These are phyloP conservation scores for Augochlora pura DNA, from an alignment of 1,140 invertebrate species.

Conservation along the genomic window DNA sequence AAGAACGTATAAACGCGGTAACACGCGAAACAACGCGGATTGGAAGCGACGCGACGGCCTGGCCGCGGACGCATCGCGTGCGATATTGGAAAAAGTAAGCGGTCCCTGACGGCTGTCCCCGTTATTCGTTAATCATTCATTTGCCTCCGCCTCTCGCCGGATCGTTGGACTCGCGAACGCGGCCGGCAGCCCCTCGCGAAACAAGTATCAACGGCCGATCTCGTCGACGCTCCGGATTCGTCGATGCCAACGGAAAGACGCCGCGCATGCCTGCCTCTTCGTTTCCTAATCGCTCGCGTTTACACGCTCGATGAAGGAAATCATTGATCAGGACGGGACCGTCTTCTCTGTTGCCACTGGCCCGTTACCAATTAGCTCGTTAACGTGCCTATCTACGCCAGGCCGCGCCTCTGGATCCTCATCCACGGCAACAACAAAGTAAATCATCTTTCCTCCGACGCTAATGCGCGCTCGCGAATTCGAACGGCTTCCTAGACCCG, in stretches of 20 bases:
- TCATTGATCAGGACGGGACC: constrained; percentile 36
- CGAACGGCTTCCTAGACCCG: too few relatives aligned
- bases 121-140: neutral
- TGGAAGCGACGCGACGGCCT: neutral
- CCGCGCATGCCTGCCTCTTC: neutral
- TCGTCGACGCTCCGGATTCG: neutral
- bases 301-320: constrained; percentile 43
- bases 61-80: neutral
- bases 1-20: neutral
- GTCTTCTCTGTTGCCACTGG: constrained; percentile 21
- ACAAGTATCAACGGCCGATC: neutral
- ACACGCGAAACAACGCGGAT: neutral
- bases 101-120: neutral
- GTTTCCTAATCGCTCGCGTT: constrained; percentile 26
- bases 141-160: neutral
- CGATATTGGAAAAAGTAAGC: neutral
- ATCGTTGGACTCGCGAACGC: too few relatives aligned
- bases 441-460: neutral
- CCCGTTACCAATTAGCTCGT: constrained; percentile 44
- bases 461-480: too few relatives aligned
- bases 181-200: too few relatives aligned
- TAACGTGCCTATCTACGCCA: constrained; percentile 13
- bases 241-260: neutral
- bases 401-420: constrained; percentile 8
- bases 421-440: neutral